Percentiles rank a stretch among this genome's conserved stretches.
Evolutionary conservation across 64 coral and sea anemone genomes (phyloP).

Genomic region (Montipora efflorescens): DNA sequence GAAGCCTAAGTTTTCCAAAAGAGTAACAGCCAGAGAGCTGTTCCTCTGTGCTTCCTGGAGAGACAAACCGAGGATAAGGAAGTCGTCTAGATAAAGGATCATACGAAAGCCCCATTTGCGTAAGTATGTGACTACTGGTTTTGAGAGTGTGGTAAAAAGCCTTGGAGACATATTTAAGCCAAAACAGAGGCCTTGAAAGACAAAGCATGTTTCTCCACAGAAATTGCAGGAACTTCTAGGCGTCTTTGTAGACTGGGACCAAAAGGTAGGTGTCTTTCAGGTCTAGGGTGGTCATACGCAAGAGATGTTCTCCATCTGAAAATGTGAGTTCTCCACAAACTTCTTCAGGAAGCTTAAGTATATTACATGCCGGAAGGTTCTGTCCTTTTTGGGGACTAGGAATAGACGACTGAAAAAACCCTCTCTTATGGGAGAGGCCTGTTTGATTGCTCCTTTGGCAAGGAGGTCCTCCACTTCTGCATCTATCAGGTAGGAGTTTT

Average conservation of each 20-base stretch:
- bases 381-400: conserved; percentile 58
- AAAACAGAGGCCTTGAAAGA: conserved; percentile 41
- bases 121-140: conserved; percentile 28
- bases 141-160: conserved; percentile 61
- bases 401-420: conserved; percentile 15
- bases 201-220: conserved; percentile 35
- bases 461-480: conserved; percentile 3
- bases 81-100: conserved; percentile 57
- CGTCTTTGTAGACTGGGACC: conserved; percentile 10
- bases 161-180: conserved; percentile 44
- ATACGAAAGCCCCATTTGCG: conserved; percentile 27
- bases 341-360: conserved; percentile 38
- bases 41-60: background rate
- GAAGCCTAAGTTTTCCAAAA: conserved; percentile 19
- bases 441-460: background rate
- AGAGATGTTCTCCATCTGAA: conserved; percentile 68
- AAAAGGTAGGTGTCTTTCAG: conserved; percentile 74
- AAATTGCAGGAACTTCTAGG: conserved; percentile 13
- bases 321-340: conserved; percentile 3
- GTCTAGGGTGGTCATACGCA: conserved; percentile 45
- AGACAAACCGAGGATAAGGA: background rate
- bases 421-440: background rate
- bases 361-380: conserved; percentile 32
- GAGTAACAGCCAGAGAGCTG: conserved; percentile 37
- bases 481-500: background rate